phyloP scores from a whole-genome alignment of 2,888 invertebrate species.

The Liposcelis brunnea region DNA sequence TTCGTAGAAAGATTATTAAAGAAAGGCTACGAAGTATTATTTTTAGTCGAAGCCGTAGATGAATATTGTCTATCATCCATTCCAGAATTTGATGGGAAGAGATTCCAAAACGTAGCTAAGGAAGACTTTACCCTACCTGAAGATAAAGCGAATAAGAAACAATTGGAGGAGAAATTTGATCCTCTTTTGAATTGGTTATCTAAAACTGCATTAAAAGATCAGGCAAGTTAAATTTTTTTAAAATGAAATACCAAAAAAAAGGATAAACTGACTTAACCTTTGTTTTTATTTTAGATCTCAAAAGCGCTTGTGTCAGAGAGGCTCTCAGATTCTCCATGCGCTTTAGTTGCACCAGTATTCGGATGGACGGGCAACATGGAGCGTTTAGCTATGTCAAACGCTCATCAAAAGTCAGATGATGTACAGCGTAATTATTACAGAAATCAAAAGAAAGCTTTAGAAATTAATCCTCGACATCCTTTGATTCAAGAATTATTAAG shows the following conservation, averaged over 20 bases:
- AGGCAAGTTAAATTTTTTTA: conserved; percentile 27
- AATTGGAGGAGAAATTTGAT: conserved; percentile 60
- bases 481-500: conserved; percentile 78
- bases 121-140: conserved; percentile 84
- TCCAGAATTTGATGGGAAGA: conserved; percentile 96
- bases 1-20: conserved; percentile 87
- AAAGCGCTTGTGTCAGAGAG: conserved; percentile 78
- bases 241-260: neutral
- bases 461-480: conserved; percentile 96
- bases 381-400: conserved; percentile 83
- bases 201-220: conserved; percentile 61
- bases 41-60: conserved; percentile 90
- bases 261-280: neutral
- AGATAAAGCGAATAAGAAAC: conserved; percentile 57
- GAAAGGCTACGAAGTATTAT: conserved; percentile 91
- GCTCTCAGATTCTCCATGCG: conserved; percentile 82
- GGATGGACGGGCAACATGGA: conserved; percentile 99
- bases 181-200: conserved; percentile 82
- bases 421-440: conserved; percentile 75
- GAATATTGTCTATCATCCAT: conserved; percentile 92
- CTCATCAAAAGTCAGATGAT: conserved; percentile 90
- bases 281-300: conserved; percentile 30
- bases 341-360: conserved; percentile 87
- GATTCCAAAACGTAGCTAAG: conserved; percentile 99
- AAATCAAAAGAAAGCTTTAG: conserved; percentile 89